Evolutionary conservation across 2,888 invertebrate species (phyloP).

Genomic region (Lacanobia wlatinum): DNA sequence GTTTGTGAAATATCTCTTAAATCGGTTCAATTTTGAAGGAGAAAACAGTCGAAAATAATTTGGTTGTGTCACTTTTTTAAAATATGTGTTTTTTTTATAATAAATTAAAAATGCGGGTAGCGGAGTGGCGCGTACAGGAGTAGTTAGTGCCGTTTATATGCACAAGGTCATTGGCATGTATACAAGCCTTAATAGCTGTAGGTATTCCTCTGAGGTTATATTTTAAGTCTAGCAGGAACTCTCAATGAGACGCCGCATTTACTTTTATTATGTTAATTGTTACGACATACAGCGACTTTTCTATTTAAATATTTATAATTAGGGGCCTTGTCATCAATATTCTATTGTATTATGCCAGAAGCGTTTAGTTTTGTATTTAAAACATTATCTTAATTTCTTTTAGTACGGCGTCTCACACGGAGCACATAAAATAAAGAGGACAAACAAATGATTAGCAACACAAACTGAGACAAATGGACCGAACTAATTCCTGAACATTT

Average conservation of each 20-base stretch:
- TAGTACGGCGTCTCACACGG: constrained; percentile 13
- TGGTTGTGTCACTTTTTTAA: no score
- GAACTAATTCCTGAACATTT: constrained; percentile 77
- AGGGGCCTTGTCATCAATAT: constrained; percentile 13
- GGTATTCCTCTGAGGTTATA: no score
- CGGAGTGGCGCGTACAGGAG: no score
- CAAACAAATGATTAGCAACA: constrained; percentile 70
- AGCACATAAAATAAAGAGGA: constrained; percentile 53
- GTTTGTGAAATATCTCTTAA: no score
- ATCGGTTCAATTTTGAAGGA: no score
- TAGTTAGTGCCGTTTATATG: no score
- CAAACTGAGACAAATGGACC: constrained; percentile 81
- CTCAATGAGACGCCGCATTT: background rate
- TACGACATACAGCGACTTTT: background rate
- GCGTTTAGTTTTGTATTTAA: background rate
- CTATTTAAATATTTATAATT: background rate
- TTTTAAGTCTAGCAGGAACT: background rate
- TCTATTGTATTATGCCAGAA: constrained; percentile 1
- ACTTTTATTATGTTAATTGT: background rate
- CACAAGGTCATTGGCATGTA: no score
- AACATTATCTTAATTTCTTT: constrained; percentile 38
- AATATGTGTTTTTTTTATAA: no score
- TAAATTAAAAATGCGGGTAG: no score
- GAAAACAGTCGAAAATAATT: no score
- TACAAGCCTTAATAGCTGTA: no score